A percentile compares a stretch with the other conserved stretches of the same genome.
phyloP scores from a whole-genome alignment of 2,888 invertebrate species.

The Lycaena phlaeas region DNA sequence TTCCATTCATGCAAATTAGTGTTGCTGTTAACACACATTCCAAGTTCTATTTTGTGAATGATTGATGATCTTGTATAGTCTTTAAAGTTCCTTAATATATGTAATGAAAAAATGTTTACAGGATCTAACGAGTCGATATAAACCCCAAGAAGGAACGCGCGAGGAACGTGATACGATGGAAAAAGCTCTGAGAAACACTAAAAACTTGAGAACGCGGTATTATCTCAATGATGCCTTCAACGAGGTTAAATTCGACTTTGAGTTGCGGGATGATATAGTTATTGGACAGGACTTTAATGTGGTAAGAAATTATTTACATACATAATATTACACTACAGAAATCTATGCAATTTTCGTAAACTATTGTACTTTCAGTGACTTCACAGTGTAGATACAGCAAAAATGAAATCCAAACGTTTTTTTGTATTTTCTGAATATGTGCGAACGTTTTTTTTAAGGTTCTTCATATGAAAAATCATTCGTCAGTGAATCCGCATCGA shows the following conservation, averaged over 20 bases:
- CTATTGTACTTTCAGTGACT: no score
- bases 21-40: no score
- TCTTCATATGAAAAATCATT: not conserved
- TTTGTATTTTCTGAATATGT: no score
- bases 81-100: no score
- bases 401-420: no score
- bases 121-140: not conserved
- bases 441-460: no score
- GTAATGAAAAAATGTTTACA: not conserved
- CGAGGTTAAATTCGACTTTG: not conserved
- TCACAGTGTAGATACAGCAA: not conserved
- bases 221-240: not conserved
- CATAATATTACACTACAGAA: no score
- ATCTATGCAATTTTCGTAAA: no score
- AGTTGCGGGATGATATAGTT: not conserved
- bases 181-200: not conserved
- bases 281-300: constrained; percentile 2
- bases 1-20: no score
- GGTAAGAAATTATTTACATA: not conserved
- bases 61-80: no score
- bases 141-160: not conserved
- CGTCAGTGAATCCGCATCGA: not conserved
- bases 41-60: no score
- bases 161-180: not conserved
- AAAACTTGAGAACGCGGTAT: not conserved